Evolutionary conservation across 2,797 vertebrate species (phyloP), one percentile per base, ranked within the genome.

Genomic region (Rachycentron canadum): DNA sequence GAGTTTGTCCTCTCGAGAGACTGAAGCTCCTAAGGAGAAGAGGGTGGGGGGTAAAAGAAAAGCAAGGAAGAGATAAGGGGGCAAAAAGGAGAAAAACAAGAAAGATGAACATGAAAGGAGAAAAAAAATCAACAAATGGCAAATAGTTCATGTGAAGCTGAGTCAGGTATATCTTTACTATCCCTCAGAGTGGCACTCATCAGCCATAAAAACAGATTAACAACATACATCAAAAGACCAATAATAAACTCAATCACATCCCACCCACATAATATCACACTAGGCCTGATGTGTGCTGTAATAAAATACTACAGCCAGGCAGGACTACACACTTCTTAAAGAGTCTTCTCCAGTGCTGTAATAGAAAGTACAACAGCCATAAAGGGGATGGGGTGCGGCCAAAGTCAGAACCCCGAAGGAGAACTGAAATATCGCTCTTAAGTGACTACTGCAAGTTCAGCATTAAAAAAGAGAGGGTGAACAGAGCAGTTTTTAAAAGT

Each of bases 11-110:
- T 73, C 69, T 96, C 95, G 19, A 94, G 82, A n/a, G 8, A 0
- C 87, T 95, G 93, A 13, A 95, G 86, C 70, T 95, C 95, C 95
- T 96, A n/a, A 26, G 23, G 23, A 72, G 41, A 58, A 16, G 55
- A 63, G 23, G 26, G 45, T 1, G 49, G 28, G 34, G 16, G 23
- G 34, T 9, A 2, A 62, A 19, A 36, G 21, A 2, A 10, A 52
- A 55, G 7, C 1, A 7, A 23, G n/a, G 21, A 8, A 45, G 23
- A 12, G 10, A 26, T 14, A 56, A 40, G 16, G 57, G 14, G 23
- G 13, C 13, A 28, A 41, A 76, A 23, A 32, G 6, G 0, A 4
- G n/a, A 53, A 43, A 50, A 43, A 58, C 1, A 21, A 55, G 4
- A 45, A 25, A 52, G 26, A 36, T 12, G 14, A 50, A 43, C 25